Evolutionary conservation across 2,797 vertebrate species (phyloP).

Genomic region (Chloroceryle inda): DNA sequence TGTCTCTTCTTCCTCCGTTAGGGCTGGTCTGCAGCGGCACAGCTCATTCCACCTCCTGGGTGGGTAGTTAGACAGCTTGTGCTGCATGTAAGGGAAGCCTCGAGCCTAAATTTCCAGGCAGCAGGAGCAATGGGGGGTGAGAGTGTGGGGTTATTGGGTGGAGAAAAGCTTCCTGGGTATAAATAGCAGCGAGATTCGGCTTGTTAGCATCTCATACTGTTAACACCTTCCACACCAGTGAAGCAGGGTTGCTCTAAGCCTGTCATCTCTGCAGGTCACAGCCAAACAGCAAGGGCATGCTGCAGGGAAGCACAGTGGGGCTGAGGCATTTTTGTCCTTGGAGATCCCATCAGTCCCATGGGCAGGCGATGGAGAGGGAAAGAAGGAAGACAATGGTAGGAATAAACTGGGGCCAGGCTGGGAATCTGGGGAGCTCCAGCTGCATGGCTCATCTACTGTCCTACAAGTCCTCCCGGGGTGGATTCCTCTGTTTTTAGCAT

Average conservation of each 20-base stretch:
- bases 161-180: conserved; percentile 69
- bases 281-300: rapidly evolving
- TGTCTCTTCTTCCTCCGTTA: not conserved
- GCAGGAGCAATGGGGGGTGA: conserved; percentile 24
- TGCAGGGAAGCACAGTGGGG: rapidly evolving
- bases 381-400: rapidly evolving
- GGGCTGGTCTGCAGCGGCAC: not conserved
- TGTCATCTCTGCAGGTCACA: not conserved
- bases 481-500: not conserved
- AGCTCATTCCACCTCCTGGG: not conserved
- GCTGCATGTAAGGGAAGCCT: conserved; percentile 5
- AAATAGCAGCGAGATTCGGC: conserved; percentile 69
- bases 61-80: conserved; percentile 17
- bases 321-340: not conserved
- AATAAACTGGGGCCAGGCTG: not conserved
- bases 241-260: not conserved
- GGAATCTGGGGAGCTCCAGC: not conserved
- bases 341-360: rapidly evolving
- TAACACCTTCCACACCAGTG: conserved; percentile 68
- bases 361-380: not conserved
- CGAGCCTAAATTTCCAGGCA: conserved; percentile 62
- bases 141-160: not conserved
- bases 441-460: not conserved
- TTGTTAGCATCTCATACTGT: conserved; percentile 14
- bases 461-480: not conserved